Percentiles rank a stretch among this genome's conserved stretches.
These are phyloP conservation scores for Tapirus terrestris DNA, from an alignment of 2,113 vertebrate genomes.

Conservation along the genomic window DNA sequence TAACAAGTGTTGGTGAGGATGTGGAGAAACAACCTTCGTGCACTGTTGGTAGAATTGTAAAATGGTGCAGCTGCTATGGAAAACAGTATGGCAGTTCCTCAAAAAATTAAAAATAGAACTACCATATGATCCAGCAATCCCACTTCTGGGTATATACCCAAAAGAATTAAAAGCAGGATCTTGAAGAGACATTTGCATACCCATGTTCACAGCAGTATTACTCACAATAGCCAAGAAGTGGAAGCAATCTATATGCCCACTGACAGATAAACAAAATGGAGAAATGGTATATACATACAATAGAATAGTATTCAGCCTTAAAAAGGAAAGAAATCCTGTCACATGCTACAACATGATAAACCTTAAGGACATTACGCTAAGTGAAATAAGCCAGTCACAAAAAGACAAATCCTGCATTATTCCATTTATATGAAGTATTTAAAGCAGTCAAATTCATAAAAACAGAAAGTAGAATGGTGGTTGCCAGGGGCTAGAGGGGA, in stretches of 20 bases:
- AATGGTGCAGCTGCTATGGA: background rate
- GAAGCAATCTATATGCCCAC: background rate
- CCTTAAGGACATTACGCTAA: background rate
- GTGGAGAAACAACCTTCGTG: background rate
- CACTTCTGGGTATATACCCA: background rate
- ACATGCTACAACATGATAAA: background rate
- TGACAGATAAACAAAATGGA: background rate
- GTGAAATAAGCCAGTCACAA: slow-evolving; percentile 40
- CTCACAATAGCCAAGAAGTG: background rate
- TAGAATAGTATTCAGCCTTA: background rate
- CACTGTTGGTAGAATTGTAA: background rate
- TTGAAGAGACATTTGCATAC: background rate
- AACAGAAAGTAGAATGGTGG: background rate
- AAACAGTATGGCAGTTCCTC: background rate
- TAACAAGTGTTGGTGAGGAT: background rate
- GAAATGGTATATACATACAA: background rate
- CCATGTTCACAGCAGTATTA: background rate
- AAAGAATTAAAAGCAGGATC: background rate
- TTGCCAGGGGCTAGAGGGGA: background rate
- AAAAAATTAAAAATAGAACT: slow-evolving; percentile 26
- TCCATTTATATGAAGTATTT: background rate
- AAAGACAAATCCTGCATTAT: background rate
- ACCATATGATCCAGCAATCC: background rate
- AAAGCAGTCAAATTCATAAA: background rate
- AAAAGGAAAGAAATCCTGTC: slow-evolving; percentile 1